phyloP scores from a whole-genome alignment of 1,140 invertebrate species.

The Ericerus pela region DNA sequence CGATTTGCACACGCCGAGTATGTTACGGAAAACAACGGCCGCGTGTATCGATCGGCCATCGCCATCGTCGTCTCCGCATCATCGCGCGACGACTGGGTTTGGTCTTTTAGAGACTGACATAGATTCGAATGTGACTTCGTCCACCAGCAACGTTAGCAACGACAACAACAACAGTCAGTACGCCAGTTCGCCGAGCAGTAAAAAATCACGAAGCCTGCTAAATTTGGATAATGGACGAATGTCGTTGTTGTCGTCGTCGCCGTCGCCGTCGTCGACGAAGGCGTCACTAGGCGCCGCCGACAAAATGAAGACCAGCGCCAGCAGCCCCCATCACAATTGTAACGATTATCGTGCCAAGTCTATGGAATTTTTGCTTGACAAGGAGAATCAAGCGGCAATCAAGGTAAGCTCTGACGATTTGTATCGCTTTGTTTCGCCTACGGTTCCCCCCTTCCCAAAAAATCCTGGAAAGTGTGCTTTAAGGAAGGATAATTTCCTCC shows the following conservation, averaged over 20 bases:
- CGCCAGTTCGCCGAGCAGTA: too few species aligned
- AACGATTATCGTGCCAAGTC: slow-evolving; percentile 53
- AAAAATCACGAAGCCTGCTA: slow-evolving; percentile 56
- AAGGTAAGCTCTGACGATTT: slow-evolving; percentile 40
- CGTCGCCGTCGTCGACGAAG: slow-evolving; percentile 6
- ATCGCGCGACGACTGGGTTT: slow-evolving; percentile 22
- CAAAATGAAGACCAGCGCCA: slow-evolving; percentile 13
- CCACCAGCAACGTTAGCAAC: slow-evolving; percentile 1
- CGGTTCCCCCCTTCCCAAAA: too few species aligned
- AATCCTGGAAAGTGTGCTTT: too few species aligned
- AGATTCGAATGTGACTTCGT: slow-evolving; percentile 46
- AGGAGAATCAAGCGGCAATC: slow-evolving; percentile 62
- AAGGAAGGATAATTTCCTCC: too few species aligned
- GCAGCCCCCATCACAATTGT: slow-evolving; percentile 20
- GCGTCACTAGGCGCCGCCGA: too few species aligned
- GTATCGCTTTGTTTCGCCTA: neutral
- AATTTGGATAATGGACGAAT: slow-evolving; percentile 46
- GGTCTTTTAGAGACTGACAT: slow-evolving; percentile 62
- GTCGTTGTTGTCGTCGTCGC: slow-evolving; percentile 16
- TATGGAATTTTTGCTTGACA: slow-evolving; percentile 85
- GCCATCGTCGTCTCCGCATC: slow-evolving; percentile 19
- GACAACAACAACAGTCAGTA: slow-evolving; percentile 24
- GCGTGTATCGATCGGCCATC: slow-evolving; percentile 21
- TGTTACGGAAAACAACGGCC: neutral
- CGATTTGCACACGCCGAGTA: neutral